Evolutionary conservation across 2,888 invertebrate genomes (phyloP), one percentile per base, ranked within the genome.

Genomic region (Drosophila picticornis): DNA sequence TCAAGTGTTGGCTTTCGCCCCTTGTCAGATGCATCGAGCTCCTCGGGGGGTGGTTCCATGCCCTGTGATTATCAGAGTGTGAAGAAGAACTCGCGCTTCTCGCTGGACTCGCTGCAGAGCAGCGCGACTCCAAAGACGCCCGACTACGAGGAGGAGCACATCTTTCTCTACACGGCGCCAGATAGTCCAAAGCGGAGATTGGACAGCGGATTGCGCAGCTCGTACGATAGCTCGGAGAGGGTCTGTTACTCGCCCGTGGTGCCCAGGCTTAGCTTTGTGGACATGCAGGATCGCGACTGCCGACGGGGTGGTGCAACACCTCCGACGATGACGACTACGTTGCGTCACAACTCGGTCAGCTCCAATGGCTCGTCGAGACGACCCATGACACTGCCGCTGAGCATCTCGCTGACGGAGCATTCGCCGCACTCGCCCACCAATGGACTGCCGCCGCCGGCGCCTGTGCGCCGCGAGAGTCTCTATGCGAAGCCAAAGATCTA

Each of bases 51-150:
- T 53, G 88, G 90, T 9, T 90, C 91, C 48, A 91, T 91, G 81
- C 91, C 91, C 40, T 82, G 82, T 48, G 93, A 93, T n/a, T 92
- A 92, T 64, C 91, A 92, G 62, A 92, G 86, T 72, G 77, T 90
- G 16, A 91, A 92, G 66, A 93, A 93, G 81, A 93, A 91, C 52
- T 93, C 93, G 0, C 89, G 93, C 31, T 93, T 93, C 75, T 93
- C 93, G 1, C 72, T 93, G 72, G 93, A 93, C 67, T 93, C 93
- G 2, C 77, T 93, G 67, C 93, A 93, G 52, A 93, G 93, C 59
- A 93, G 92, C 65, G 90, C 90, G 48, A 92, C 93, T 9, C 91
- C 93, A 55, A 93, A 92, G 76, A 92, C 93, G 0, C 93, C 93
- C 0, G 93, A 93, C 46, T 93, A 93, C 53, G 92, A 91, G 66